Conservation (phyloP, 2,797 vertebrate genomes). For the Zalophus californianus region DNA sequence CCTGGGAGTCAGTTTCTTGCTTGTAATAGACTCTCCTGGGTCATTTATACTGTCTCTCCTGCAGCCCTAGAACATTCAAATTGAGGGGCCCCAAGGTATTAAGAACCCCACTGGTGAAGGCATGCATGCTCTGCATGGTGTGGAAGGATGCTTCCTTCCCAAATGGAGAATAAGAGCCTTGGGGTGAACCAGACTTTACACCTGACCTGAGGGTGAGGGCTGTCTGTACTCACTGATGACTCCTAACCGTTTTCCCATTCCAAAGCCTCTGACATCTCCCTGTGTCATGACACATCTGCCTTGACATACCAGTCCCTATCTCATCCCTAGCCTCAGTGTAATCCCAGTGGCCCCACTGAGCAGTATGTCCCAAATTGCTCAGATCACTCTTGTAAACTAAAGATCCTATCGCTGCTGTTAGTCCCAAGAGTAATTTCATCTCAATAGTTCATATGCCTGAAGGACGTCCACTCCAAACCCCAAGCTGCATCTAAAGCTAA, state of each 20-base stretch:
- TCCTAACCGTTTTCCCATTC: not conserved
- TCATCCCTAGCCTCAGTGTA: not conserved
- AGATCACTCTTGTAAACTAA: not conserved
- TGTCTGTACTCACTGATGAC: not conserved
- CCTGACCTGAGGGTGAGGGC: not conserved
- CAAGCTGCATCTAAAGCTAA: not conserved
- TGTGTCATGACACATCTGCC: not conserved
- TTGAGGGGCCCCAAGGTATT: not conserved
- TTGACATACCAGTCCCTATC: rapidly evolving
- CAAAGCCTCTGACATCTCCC: not conserved
- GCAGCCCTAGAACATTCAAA: not conserved
- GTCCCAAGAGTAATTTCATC: not conserved
- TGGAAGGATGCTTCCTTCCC: not conserved
- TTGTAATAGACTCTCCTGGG: not conserved
- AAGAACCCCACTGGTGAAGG: not conserved
- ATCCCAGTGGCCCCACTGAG: not conserved
- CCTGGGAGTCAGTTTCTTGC: rapidly evolving
- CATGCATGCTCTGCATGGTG: not conserved
- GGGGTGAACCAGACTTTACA: not conserved
- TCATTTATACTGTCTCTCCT: not conserved
- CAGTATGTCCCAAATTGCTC: not conserved
- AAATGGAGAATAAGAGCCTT: not conserved
- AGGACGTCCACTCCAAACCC: not conserved
- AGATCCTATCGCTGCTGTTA: not conserved
- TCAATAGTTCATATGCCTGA: not conserved